Percentiles rank a stretch among this genome's conserved stretches.
Evolutionary conservation across 2,888 invertebrate species (phyloP).

Genomic region (Tupiocoris notatus): DNA sequence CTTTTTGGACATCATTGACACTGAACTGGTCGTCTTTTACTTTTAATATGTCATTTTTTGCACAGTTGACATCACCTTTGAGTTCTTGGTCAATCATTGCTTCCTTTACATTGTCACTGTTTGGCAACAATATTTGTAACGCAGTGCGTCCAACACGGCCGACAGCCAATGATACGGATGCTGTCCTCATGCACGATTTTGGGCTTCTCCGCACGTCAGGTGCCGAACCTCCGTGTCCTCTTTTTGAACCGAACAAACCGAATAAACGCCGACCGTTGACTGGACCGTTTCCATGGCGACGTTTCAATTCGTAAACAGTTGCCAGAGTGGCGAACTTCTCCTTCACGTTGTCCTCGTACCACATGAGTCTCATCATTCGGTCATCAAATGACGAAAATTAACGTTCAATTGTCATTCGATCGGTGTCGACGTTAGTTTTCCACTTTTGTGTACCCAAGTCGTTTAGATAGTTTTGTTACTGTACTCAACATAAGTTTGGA

Average conservation of each 20-base stretch:
- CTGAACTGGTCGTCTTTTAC: background rate
- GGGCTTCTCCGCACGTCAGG: conserved; percentile 44
- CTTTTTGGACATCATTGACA: background rate
- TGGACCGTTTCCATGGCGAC: background rate
- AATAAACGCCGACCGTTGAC: conserved; percentile 26
- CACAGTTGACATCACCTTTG: conserved; percentile 4
- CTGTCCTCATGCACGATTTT: conserved; percentile 22
- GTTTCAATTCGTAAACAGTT: conserved; percentile 46
- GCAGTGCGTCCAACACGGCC: conserved; percentile 45
- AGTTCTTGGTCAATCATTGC: background rate
- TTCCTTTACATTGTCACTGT: conserved; percentile 23
- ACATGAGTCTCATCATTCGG: conserved; percentile 35
- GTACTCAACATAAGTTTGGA: no score
- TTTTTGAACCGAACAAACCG: conserved; percentile 14
- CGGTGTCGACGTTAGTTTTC: no score
- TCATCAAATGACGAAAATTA: background rate
- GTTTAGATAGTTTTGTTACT: no score
- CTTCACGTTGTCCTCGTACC: conserved; percentile 34
- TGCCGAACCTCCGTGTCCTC: conserved; percentile 34
- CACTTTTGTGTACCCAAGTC: no score
- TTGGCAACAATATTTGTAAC: conserved; percentile 46
- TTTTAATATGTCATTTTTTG: background rate
- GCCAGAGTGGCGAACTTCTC: conserved; percentile 48
- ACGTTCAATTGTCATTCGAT: no score
- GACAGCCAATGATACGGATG: conserved; percentile 46